Conservation (phyloP, 2,113 vertebrate species). For the Cyanoliseus patagonus region DNA sequence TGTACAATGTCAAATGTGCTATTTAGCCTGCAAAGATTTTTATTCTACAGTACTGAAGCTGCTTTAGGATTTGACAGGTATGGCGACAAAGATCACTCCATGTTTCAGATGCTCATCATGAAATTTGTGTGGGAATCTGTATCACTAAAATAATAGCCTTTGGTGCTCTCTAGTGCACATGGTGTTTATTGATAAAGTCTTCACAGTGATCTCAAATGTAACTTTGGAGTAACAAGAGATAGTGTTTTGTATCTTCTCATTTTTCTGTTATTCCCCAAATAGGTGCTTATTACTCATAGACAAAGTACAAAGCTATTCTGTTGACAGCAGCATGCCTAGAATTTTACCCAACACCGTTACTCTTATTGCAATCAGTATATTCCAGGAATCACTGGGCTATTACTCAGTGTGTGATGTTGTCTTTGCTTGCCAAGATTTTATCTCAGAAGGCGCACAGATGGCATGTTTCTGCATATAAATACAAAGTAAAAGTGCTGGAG, state of each 20-base stretch:
- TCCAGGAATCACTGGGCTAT: constrained; percentile 54
- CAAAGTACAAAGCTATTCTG: background rate
- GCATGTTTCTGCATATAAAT: constrained; percentile 44
- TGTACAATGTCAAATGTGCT: background rate
- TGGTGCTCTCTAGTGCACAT: background rate
- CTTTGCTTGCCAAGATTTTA: constrained; percentile 54
- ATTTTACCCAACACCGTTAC: constrained; percentile 12
- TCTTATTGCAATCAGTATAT: constrained; percentile 16
- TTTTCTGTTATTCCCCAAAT: background rate
- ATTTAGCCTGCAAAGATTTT: background rate
- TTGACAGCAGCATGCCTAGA: background rate
- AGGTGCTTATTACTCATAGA: background rate
- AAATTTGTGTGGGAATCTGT: background rate
- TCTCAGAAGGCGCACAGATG: constrained; percentile 68
- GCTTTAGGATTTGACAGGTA: background rate
- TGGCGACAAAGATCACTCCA: background rate
- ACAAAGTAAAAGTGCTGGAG: constrained; percentile 17
- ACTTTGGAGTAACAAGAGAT: background rate
- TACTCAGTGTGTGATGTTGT: constrained; percentile 54
- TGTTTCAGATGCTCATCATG: background rate
- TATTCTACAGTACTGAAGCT: background rate
- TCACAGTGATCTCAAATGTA: background rate
- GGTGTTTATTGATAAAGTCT: background rate
- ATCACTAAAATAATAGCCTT: background rate
- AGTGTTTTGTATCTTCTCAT: background rate